Percentiles rank a stretch among this genome's conserved stretches.
These are phyloP conservation scores for Paralvinella palmiformis DNA, from an alignment of 1,140 invertebrate species.

Conservation along the genomic window DNA sequence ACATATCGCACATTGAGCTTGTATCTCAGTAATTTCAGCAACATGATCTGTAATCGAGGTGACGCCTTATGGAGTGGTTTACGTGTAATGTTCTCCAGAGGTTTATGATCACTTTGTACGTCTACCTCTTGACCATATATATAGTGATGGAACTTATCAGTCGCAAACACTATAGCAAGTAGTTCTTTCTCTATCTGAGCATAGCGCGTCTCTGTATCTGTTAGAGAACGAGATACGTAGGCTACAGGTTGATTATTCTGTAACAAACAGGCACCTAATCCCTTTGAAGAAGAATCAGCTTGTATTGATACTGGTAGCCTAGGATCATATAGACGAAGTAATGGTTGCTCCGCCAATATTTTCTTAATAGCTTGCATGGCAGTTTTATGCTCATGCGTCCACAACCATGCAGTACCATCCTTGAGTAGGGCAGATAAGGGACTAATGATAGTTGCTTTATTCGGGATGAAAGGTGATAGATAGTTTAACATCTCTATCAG, in stretches of 20 bases:
- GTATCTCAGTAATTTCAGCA: constrained; percentile 48
- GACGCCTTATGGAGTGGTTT: constrained; percentile 46
- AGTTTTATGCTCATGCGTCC: constrained; percentile 9
- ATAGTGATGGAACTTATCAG: constrained; percentile 45
- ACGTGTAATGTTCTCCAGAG: constrained; percentile 42
- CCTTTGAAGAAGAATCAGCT: constrained; percentile 26
- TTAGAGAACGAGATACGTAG: constrained; percentile 49
- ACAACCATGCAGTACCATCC: background rate
- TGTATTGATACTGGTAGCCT: constrained; percentile 24
- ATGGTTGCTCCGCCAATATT: constrained; percentile 21
- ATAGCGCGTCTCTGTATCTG: constrained; percentile 47
- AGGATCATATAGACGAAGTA: constrained; percentile 28
- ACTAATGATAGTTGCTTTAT: constrained; percentile 23
- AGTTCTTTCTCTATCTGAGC: constrained; percentile 52
- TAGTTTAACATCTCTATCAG: constrained; percentile 23
- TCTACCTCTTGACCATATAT: constrained; percentile 34
- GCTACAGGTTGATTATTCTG: constrained; percentile 50
- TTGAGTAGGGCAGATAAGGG: constrained; percentile 22
- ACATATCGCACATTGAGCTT: constrained; percentile 31
- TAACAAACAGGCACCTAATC: constrained; percentile 45
- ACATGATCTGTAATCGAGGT: constrained; percentile 47
- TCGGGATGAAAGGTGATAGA: constrained; percentile 24
- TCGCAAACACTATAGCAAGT: constrained; percentile 50
- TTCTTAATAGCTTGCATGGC: constrained; percentile 25
- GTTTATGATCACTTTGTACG: constrained; percentile 40